phyloP scores from a whole-genome alignment of 2,797 vertebrate genomes.

The Chelon labrosus region DNA sequence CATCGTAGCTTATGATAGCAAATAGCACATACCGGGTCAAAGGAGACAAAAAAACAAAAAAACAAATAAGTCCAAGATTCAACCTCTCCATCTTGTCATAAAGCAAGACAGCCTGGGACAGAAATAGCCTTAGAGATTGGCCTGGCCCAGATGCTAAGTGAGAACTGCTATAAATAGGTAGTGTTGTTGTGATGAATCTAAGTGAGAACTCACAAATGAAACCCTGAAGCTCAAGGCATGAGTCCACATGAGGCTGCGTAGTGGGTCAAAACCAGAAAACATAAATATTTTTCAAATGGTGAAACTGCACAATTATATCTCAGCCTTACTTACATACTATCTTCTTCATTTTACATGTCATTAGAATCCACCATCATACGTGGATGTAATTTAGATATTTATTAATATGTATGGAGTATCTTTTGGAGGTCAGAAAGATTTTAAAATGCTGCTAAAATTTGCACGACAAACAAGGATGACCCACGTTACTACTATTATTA shows the following conservation, averaged over 20 bases:
- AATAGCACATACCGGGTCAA: conserved; percentile 2
- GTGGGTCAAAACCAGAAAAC: conserved; percentile 1
- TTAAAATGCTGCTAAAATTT: background rate
- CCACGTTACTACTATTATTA: background rate
- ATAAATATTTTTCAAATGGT: conserved; percentile 10
- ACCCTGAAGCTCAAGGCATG: conserved; percentile 27
- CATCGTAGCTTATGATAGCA: conserved; percentile 1
- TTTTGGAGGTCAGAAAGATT: background rate
- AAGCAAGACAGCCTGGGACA: conserved; percentile 44
- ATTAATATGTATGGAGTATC: too few relatives aligned
- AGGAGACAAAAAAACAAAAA: conserved; percentile 11
- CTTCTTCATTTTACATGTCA: background rate
- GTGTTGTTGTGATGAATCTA: conserved; percentile 46
- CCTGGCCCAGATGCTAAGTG: conserved; percentile 57
- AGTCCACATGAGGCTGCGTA: conserved; percentile 1
- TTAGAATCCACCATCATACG: background rate
- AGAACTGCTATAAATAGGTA: conserved; percentile 71
- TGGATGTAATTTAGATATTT: background rate
- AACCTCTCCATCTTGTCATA: conserved; percentile 30
- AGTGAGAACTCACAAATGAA: conserved; percentile 54
- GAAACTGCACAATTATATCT: conserved; percentile 12
- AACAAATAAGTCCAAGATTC: conserved; percentile 7
- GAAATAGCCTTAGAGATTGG: conserved; percentile 59
- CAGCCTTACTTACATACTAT: background rate
- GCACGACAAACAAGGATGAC: background rate